A percentile compares a stretch with the other conserved stretches of the same genome.
Conservation (phyloP, 2,113 vertebrate species). For the Channa argus region DNA sequence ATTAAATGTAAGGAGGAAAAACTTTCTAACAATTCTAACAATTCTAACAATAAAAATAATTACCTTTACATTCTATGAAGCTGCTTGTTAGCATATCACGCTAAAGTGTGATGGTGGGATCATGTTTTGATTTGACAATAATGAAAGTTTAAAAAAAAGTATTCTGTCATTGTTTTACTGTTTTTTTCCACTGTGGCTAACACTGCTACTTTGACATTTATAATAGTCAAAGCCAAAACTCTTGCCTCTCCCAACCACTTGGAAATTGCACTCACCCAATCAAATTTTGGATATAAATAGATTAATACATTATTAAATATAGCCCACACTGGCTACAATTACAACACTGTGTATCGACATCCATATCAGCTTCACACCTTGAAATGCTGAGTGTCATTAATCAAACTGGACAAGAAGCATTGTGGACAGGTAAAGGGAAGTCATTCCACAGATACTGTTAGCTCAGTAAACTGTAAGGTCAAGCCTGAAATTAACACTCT, state of each 20-base stretch:
- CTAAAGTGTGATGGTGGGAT: conserved; percentile 35
- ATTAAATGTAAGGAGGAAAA: conserved; percentile 42
- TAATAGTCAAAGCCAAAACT: conserved; percentile 16
- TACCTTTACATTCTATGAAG: too few relatives aligned
- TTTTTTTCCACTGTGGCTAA: too few relatives aligned
- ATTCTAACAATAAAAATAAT: conserved; percentile 55
- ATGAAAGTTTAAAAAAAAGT: too few relatives aligned
- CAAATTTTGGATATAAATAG: not conserved
- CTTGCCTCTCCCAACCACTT: not conserved
- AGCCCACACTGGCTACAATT: not conserved
- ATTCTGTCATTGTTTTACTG: too few relatives aligned
- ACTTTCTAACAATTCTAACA: conserved; percentile 37
- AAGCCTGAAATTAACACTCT: too few relatives aligned
- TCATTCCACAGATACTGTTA: too few relatives aligned
- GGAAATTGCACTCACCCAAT: not conserved
- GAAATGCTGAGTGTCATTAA: not conserved
- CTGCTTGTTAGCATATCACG: conserved; percentile 42
- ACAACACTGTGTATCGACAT: not conserved
- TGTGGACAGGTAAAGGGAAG: too few relatives aligned
- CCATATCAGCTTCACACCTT: conserved; percentile 3
- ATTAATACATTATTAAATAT: not conserved
- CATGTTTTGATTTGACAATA: not conserved
- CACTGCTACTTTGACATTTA: not conserved
- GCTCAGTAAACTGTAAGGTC: not conserved
- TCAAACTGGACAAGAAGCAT: not conserved